Base-by-base conservation (phyloP, 2,888 invertebrate genomes). In the Aleiodes leptofemur region DNA sequence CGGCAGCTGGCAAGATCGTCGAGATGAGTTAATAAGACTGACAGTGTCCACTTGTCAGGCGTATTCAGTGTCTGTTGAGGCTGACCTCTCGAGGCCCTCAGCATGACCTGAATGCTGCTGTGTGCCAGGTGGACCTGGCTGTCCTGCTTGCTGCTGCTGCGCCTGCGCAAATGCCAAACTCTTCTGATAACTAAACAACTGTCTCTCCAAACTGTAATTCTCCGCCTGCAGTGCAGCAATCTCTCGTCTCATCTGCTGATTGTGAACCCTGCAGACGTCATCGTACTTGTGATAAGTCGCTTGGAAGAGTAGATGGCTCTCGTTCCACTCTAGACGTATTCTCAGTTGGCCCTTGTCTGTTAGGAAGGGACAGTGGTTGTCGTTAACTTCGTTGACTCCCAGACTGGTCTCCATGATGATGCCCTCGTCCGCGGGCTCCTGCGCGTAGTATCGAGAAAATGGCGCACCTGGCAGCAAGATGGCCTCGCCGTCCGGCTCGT, bases 281-380 rank as follows among this genome's bases (percentile, higher is more conserved):
- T 96, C 96, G 88, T 95, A 95, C 86, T 94, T 94, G 90, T 95
- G 95, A 89, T 96, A 96, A 77, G 94, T 94, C 77, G 95, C 94
- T 88, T 95, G 94, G 88, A 95, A 95, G 75, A 96, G 92, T 73
- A 96, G 91, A 85, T 95, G 94, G 70, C 95, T 94, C 87, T 96
- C 95, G 83, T 94, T 93, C 96, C 96, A 96, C 86, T 96, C 96
- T 69, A 96, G 92, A 81, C 96, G 94, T 31, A 96, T 93, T 16
- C 94, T 92, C 69, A 96, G 90, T 82, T 94, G 94, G 68, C 94
- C 94, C 79, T 94, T 94, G 76, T 94, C 92, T 79, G 94, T 94
- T 82, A 95, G 88, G 86, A 93, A 95, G 61, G 93, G 92, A 87
- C 94, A 94, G 72, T 92, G 92, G 29, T 94, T 91, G 76, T 94